A percentile compares a stretch with the other conserved stretches of the same genome.
These are phyloP conservation scores for Podarcis lilfordi DNA, from an alignment of 2,797 vertebrate genomes.

Conservation along the genomic window DNA sequence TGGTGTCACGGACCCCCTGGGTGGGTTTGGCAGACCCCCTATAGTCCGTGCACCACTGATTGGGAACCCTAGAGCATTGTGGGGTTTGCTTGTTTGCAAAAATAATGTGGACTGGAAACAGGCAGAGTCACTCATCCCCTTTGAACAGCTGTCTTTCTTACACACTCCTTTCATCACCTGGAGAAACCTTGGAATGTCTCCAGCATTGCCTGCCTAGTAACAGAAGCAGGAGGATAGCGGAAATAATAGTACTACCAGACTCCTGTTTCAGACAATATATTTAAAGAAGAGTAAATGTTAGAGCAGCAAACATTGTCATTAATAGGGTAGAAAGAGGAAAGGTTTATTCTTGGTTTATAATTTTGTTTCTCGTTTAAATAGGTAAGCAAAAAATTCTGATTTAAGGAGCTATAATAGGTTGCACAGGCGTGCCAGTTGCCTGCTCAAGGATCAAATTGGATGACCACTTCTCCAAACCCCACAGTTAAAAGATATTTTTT, in stretches of 20 bases:
- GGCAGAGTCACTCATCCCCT: neutral
- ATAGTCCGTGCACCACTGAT: no score
- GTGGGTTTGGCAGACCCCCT: no score
- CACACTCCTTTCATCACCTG: neutral
- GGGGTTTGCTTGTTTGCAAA: no score
- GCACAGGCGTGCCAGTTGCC: neutral
- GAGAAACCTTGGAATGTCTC: neutral
- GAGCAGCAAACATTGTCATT: neutral
- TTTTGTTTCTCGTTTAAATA: neutral
- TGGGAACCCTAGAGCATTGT: no score
- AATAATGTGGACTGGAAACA: neutral
- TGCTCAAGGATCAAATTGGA: neutral
- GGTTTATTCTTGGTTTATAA: neutral
- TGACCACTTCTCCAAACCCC: neutral
- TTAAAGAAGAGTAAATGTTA: neutral
- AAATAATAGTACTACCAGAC: neutral
- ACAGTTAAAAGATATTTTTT: neutral
- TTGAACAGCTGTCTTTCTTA: neutral
- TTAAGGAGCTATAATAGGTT: neutral
- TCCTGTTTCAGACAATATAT: neutral
- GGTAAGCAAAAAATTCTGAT: neutral
- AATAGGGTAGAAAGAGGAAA: neutral
- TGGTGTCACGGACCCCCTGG: no score
- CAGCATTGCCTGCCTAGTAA: no score
- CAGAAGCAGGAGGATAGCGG: neutral